Conservation (phyloP, 2,113 vertebrate species). For the Xerus inauris region DNA sequence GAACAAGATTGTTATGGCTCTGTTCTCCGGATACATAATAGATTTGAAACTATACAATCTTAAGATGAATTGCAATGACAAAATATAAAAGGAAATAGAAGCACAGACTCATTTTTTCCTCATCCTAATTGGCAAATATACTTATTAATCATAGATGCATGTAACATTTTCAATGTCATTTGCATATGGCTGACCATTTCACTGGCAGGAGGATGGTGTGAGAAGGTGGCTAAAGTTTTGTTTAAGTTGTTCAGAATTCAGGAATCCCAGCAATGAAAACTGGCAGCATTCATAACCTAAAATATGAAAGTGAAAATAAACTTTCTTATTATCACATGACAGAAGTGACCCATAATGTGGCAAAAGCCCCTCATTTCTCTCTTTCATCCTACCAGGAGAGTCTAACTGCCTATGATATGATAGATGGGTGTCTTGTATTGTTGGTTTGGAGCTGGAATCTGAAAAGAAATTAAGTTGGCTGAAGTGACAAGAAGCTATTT, state of each 20-base stretch:
- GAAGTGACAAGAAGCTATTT: not conserved
- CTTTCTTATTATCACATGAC: not conserved
- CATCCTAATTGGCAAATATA: not conserved
- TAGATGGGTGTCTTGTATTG: not conserved
- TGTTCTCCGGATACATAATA: not conserved
- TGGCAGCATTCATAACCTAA: not conserved
- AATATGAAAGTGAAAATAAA: not conserved
- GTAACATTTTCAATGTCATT: not conserved
- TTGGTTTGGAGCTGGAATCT: not conserved
- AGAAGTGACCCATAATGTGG: not conserved
- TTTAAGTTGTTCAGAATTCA: not conserved
- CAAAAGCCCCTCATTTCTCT: not conserved
- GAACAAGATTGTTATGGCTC: not conserved
- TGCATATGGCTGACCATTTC: not conserved
- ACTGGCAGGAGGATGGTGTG: rapidly evolving
- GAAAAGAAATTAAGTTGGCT: not conserved
- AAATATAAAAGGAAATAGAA: not conserved
- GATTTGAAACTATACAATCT: not conserved
- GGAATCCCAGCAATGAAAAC: not conserved
- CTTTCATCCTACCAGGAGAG: not conserved
- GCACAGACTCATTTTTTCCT: not conserved
- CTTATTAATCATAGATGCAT: not conserved
- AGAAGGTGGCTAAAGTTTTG: not conserved
- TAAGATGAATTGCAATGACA: not conserved
- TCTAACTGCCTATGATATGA: not conserved